Conservation (phyloP, 2,113 vertebrate species). For the Notothenia coriiceps region DNA sequence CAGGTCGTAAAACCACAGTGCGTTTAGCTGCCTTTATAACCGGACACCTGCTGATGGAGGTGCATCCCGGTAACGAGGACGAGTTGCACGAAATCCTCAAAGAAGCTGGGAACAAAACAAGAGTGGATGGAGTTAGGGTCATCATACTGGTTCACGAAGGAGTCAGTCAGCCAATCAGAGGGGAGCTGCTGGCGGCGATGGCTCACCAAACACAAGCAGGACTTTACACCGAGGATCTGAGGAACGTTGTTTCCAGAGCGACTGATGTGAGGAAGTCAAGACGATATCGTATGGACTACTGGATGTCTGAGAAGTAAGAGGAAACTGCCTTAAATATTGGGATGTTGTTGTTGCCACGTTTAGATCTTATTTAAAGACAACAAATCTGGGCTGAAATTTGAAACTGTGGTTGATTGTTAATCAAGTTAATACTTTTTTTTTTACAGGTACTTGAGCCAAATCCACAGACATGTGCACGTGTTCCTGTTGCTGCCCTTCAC, state of each 20-base stretch:
- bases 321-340: too few species aligned
- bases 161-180: conserved; percentile 63
- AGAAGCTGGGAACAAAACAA: conserved; percentile 77
- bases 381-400: background rate
- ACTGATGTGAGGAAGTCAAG: conserved; percentile 55
- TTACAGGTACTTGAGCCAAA: conserved; percentile 74
- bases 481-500: conserved; percentile 82
- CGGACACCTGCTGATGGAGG: conserved; percentile 77
- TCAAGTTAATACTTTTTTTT: background rate
- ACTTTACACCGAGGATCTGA: conserved; percentile 78
- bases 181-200: conserved; percentile 82
- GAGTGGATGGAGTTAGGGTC: conserved; percentile 60
- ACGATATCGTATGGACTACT: conserved; percentile 64
- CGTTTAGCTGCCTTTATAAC: conserved; percentile 80
- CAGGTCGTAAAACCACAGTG: conserved; percentile 84
- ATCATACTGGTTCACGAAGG: conserved; percentile 83
- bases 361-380: background rate
- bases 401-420: background rate
- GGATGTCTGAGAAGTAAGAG: conserved; percentile 83
- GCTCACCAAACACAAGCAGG: conserved; percentile 79
- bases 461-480: conserved; percentile 85
- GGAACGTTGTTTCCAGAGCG: conserved; percentile 65
- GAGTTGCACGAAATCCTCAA: conserved; percentile 76
- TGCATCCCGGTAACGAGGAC: conserved; percentile 73
- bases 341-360: background rate